phyloP scores from a whole-genome alignment of 2,888 invertebrate genomes.

The Spodoptera picta region DNA sequence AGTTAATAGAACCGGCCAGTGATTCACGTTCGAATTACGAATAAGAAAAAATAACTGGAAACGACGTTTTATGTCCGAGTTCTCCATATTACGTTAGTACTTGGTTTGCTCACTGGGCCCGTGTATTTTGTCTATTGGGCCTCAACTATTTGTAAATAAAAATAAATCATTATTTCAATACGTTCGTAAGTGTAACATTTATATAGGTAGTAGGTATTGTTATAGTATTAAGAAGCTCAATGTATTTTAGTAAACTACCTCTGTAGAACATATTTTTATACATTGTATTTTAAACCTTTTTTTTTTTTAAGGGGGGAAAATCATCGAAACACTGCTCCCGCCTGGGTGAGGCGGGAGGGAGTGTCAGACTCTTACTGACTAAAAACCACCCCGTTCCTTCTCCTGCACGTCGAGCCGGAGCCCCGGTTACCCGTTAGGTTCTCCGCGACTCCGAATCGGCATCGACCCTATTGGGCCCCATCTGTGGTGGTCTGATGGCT shows the following conservation, averaged over 20 bases:
- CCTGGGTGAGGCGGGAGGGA: too few species aligned
- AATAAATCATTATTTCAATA: background rate
- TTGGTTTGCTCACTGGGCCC: too few species aligned
- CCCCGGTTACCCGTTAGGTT: too few species aligned
- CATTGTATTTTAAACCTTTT: background rate
- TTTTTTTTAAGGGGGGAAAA: too few species aligned
- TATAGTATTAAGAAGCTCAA: conserved; percentile 2
- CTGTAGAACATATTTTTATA: background rate
- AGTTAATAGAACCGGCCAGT: conserved; percentile 14
- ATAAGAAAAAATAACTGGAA: conserved; percentile 7
- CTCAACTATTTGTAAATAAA: conserved; percentile 1
- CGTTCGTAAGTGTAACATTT: background rate
- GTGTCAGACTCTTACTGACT: too few species aligned
- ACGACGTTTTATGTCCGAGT: conserved; percentile 2
- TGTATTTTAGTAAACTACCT: conserved; percentile 18
- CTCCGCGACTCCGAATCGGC: too few species aligned
- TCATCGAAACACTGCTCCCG: too few species aligned
- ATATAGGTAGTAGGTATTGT: background rate
- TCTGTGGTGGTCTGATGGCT: too few species aligned
- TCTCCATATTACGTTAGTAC: conserved; percentile 3
- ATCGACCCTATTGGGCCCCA: too few species aligned
- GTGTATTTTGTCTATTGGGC: conserved; percentile 2
- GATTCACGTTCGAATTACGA: conserved; percentile 5
- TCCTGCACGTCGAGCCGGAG: too few species aligned
- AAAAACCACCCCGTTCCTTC: too few species aligned